phyloP scores from a whole-genome alignment of 2,888 invertebrate species.

The Clanis bilineata region DNA sequence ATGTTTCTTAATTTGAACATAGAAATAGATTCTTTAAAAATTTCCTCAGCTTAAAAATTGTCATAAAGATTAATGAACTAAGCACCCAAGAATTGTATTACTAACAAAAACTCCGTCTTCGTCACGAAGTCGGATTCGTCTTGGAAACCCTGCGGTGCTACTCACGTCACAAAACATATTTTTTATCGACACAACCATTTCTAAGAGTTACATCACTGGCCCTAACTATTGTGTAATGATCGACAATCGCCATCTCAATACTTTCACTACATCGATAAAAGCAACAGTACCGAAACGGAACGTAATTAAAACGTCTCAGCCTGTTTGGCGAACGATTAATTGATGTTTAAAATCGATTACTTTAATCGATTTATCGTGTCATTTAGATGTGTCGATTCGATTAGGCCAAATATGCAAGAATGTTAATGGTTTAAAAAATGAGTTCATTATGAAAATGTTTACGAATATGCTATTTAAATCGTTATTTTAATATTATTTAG shows the following conservation, averaged over 20 bases:
- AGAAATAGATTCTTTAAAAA: no score
- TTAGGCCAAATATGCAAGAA: background rate
- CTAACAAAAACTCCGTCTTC: background rate
- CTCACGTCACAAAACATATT: background rate
- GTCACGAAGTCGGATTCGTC: background rate
- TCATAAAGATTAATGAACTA: background rate
- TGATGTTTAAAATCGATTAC: conserved; percentile 2
- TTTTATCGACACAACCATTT: conserved; percentile 6
- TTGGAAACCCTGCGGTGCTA: background rate
- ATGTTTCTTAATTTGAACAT: no score
- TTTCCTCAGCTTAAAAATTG: background rate
- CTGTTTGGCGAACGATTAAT: background rate
- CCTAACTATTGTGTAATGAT: conserved; percentile 20
- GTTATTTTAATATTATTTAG: background rate
- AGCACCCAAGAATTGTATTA: background rate
- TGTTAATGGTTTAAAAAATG: background rate
- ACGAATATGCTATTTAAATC: background rate
- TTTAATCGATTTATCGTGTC: background rate
- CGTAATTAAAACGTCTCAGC: conserved; percentile 9
- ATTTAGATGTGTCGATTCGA: background rate
- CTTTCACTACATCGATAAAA: conserved; percentile 17
- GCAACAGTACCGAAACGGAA: conserved; percentile 5
- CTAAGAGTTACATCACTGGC: conserved; percentile 13
- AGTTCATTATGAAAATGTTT: background rate
- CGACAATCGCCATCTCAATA: conserved; percentile 18